Conservation (phyloP, 2,888 invertebrate genomes). For the Orthosia gracilis region DNA sequence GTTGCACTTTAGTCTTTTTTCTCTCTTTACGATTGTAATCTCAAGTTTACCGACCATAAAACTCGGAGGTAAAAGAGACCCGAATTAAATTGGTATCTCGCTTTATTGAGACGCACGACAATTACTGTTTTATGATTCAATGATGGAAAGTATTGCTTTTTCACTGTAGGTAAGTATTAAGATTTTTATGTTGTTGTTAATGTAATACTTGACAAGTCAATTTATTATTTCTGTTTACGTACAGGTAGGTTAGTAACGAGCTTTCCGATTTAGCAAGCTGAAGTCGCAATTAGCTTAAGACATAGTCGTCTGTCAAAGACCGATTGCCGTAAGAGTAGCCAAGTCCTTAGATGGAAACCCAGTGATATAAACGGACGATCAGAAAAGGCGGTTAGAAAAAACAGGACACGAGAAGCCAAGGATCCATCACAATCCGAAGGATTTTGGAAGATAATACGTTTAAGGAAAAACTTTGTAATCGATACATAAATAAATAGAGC, state of each 20-base stretch:
- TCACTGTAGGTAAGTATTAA: neutral
- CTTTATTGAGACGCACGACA: conserved; percentile 69
- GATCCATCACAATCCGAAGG: too few species aligned
- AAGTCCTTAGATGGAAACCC: neutral
- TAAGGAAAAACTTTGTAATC: too few species aligned
- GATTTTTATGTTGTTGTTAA: neutral
- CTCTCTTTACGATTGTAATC: conserved; percentile 85
- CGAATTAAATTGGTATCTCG: conserved; percentile 78
- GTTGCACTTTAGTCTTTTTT: conserved; percentile 80
- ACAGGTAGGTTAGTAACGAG: too few species aligned
- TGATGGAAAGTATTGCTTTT: conserved; percentile 28
- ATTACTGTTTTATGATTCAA: conserved; percentile 64
- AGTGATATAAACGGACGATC: neutral
- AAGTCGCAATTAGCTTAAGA: neutral
- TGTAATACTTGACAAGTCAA: neutral
- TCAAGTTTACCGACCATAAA: conserved; percentile 83
- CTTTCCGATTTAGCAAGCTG: neutral
- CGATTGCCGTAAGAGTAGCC: neutral
- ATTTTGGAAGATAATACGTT: too few species aligned
- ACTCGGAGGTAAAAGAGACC: conserved; percentile 72
- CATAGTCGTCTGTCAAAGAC: neutral
- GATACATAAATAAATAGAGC: too few species aligned
- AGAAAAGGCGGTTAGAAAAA: neutral
- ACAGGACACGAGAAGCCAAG: too few species aligned
- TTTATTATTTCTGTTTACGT: too few species aligned